phyloP scores from a whole-genome alignment of 2,888 invertebrate species.

The Noctua fimbriata region DNA sequence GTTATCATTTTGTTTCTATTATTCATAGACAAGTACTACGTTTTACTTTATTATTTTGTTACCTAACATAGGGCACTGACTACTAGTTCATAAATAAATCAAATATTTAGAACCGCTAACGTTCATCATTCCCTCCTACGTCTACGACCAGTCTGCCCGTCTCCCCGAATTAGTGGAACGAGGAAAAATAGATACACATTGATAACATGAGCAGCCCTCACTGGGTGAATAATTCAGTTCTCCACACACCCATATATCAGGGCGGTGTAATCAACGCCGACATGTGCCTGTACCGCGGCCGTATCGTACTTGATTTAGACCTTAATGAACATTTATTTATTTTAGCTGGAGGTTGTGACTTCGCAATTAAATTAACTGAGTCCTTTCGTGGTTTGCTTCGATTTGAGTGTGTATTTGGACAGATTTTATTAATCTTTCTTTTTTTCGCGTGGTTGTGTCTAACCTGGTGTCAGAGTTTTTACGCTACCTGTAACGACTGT shows the following conservation, averaged over 20 bases:
- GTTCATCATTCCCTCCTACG: slow-evolving; percentile 26
- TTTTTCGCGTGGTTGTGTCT: neutral
- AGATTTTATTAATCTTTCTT: neutral
- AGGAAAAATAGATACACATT: slow-evolving; percentile 58
- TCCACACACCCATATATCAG: slow-evolving; percentile 51
- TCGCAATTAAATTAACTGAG: slow-evolving; percentile 37
- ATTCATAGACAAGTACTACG: neutral
- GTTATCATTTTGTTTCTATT: neutral
- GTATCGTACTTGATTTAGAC: slow-evolving; percentile 48
- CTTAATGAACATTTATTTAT: slow-evolving; percentile 61
- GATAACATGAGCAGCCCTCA: slow-evolving; percentile 43
- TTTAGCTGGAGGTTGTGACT: slow-evolving; percentile 22
- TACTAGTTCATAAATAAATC: neutral
- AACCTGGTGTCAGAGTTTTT: too few relatives aligned
- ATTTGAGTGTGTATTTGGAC: slow-evolving; percentile 8
- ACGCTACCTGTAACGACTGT: too few relatives aligned
- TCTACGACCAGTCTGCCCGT: slow-evolving; percentile 17
- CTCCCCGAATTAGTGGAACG: slow-evolving; percentile 45
- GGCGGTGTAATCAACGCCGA: slow-evolving; percentile 55
- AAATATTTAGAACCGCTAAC: slow-evolving; percentile 25
- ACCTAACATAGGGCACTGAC: neutral
- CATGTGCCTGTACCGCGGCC: slow-evolving; percentile 36
- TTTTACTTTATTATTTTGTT: neutral
- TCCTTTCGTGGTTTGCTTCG: slow-evolving; percentile 13
- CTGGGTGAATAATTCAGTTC: slow-evolving; percentile 60